phyloP scores from a whole-genome alignment of 2,888 invertebrate genomes.

The Drosophila heteroneura region DNA sequence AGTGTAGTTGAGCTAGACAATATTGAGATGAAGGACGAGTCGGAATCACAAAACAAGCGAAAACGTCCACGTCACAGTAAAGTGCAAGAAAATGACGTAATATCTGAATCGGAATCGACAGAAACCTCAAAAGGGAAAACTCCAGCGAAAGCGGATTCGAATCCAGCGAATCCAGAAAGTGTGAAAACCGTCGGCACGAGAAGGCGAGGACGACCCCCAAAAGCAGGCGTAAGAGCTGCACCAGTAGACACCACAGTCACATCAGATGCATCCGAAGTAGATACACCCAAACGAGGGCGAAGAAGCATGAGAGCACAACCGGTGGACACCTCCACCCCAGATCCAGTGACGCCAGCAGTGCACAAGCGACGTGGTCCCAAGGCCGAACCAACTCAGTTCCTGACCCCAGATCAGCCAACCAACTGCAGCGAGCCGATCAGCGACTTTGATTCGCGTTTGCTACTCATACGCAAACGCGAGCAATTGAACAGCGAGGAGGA shows the following conservation, averaged over 20 bases:
- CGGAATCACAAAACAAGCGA: not conserved
- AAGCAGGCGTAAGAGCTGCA: not conserved
- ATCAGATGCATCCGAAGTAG: not conserved
- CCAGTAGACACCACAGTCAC: not conserved
- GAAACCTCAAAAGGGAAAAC: not conserved
- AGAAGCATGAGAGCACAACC: not conserved
- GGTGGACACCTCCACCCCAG: not conserved
- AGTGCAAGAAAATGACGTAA: not conserved
- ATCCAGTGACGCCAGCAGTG: not conserved
- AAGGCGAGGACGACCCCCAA: slow-evolving; percentile 28
- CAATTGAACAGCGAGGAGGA: slow-evolving; percentile 73
- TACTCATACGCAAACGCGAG: slow-evolving; percentile 77
- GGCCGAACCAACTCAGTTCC: not conserved
- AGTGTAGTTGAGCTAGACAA: not conserved
- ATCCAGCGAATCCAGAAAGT: no score
- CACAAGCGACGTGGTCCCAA: slow-evolving; percentile 38
- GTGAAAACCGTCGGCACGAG: not conserved
- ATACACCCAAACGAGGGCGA: not conserved
- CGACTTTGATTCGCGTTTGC: slow-evolving; percentile 72
- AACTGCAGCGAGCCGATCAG: slow-evolving; percentile 4
- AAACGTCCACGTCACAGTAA: not conserved
- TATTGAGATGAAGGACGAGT: not conserved
- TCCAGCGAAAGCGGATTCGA: not conserved
- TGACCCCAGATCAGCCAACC: not conserved
- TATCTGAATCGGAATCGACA: not conserved